Evolutionary conservation across 1,140 invertebrate genomes (phyloP).

Genomic region (Calephelis nemesis): DNA sequence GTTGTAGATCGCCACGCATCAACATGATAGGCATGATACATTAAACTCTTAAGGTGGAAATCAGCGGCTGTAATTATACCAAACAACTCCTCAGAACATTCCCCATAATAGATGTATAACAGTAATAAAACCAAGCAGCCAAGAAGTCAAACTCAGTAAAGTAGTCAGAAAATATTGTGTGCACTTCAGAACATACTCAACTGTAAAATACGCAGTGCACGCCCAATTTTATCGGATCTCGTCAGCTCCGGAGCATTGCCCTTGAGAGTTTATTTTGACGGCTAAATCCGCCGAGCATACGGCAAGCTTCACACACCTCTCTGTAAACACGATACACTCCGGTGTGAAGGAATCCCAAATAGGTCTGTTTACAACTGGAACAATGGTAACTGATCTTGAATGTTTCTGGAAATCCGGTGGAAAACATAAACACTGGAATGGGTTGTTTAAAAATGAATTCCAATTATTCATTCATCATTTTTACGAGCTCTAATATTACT

Average conservation of each 20-base stretch:
- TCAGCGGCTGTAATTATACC: too few relatives aligned
- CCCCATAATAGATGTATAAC: too few relatives aligned
- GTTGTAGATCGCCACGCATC: too few relatives aligned
- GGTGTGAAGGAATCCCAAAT: slow-evolving; percentile 1
- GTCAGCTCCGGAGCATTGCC: slow-evolving; percentile 33
- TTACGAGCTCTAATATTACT: too few relatives aligned
- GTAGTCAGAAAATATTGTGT: too few relatives aligned
- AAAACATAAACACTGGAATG: background rate
- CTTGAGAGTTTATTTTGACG: slow-evolving; percentile 44
- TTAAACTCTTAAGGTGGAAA: too few relatives aligned
- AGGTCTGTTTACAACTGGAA: slow-evolving; percentile 6
- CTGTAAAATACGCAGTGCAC: background rate
- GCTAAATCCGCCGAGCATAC: slow-evolving; percentile 35
- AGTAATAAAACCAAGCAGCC: too few relatives aligned
- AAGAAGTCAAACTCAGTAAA: too few relatives aligned
- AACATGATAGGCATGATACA: too few relatives aligned
- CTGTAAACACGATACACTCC: slow-evolving; percentile 25
- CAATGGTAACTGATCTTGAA: slow-evolving; percentile 17
- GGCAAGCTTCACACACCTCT: slow-evolving; percentile 31
- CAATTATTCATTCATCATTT: too few relatives aligned
- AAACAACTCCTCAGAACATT: too few relatives aligned
- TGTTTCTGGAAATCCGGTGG: slow-evolving; percentile 13
- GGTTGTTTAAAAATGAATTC: background rate
- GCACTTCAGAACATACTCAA: background rate
- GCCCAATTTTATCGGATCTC: slow-evolving; percentile 24